These are phyloP conservation scores for Coilia nasus DNA, from an alignment of 2,797 vertebrate genomes.

Conservation along the genomic window DNA sequence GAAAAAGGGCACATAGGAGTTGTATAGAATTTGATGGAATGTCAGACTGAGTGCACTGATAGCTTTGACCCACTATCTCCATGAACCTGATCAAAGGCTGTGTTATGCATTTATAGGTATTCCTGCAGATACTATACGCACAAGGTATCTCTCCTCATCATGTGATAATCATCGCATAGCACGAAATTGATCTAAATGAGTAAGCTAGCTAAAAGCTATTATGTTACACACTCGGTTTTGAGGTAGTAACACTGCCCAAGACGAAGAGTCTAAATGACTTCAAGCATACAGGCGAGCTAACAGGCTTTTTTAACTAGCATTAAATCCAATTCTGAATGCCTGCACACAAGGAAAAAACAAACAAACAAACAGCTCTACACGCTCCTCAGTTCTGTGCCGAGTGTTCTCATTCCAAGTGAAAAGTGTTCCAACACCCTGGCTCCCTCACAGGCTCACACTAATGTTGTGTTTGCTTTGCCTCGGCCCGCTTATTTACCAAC, in stretches of 20 bases:
- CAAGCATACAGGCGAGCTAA: neutral
- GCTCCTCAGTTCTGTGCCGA: neutral
- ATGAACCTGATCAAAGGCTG: neutral
- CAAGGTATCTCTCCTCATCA: neutral
- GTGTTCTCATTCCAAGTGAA: constrained; percentile 18
- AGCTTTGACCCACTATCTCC: neutral
- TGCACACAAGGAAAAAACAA: neutral
- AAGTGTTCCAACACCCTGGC: neutral
- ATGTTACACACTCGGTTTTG: neutral
- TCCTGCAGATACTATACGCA: neutral
- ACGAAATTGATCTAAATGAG: neutral
- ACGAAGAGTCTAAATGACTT: neutral
- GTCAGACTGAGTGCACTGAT: neutral
- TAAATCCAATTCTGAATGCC: neutral
- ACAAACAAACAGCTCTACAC: neutral
- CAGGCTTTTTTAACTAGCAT: neutral
- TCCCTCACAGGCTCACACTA: neutral
- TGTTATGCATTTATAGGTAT: neutral
- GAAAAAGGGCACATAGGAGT: neutral
- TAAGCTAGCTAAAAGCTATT: neutral
- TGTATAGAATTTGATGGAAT: neutral
- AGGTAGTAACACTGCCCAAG: neutral
- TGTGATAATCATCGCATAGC: neutral
- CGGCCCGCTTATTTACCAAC: neutral
- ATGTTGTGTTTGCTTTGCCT: neutral